Evolutionary conservation across 1,140 invertebrate species (phyloP).

Genomic region (Drosophila takahashii): DNA sequence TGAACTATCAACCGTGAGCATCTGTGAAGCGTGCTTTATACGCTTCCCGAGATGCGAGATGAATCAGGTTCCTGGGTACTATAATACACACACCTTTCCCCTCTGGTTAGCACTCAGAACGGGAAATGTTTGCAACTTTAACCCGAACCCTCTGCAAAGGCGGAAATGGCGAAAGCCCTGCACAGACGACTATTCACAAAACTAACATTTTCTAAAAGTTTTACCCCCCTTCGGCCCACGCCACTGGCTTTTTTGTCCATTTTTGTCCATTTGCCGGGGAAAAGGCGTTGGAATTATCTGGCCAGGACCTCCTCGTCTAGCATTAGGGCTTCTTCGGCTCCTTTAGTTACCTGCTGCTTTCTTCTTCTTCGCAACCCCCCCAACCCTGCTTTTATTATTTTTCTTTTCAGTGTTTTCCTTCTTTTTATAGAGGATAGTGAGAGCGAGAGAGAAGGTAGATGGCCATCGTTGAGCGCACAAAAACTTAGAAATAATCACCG

Average conservation of each 20-base stretch:
- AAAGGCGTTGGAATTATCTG: constrained; percentile 36
- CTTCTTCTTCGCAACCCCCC: background rate
- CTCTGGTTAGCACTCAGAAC: background rate
- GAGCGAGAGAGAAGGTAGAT: background rate
- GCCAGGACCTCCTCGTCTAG: constrained; percentile 43
- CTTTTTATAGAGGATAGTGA: constrained; percentile 19
- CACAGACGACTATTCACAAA: constrained; percentile 14
- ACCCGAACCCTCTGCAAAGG: background rate
- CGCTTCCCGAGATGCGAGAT: constrained; percentile 15
- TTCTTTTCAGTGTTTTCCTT: constrained; percentile 18
- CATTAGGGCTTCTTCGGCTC: constrained; percentile 32
- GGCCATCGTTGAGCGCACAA: constrained; percentile 73
- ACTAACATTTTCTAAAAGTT: constrained; percentile 53
- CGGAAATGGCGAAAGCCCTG: background rate
- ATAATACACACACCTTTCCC: background rate
- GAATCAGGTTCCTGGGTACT: background rate
- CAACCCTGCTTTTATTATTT: background rate
- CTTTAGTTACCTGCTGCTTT: constrained; percentile 29
- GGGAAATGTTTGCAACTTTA: constrained; percentile 18
- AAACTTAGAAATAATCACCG: constrained; percentile 84
- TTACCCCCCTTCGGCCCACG: background rate
- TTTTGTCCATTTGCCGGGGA: constrained; percentile 1
- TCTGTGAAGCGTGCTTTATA: background rate
- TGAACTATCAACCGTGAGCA: constrained; percentile 19
- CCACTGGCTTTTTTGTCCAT: no score